These are phyloP conservation scores for Otolemur crassicaudatus DNA, from an alignment of 2,797 vertebrate species.

Conservation along the genomic window DNA sequence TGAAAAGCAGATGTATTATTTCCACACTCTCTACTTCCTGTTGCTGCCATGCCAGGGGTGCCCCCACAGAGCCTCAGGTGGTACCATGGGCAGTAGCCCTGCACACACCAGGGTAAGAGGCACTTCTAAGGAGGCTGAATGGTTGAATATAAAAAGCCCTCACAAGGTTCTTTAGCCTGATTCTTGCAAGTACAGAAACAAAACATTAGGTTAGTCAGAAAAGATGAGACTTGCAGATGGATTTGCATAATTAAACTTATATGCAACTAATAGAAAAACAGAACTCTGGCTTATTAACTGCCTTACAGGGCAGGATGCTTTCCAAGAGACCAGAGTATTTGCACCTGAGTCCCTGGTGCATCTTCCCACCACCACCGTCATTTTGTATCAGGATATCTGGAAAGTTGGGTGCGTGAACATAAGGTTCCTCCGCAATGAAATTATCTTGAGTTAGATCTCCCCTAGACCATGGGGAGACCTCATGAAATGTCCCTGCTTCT, in stretches of 20 bases:
- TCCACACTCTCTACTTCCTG: not conserved
- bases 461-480: not conserved
- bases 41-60: not conserved
- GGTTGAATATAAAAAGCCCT: not conserved
- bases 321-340: not conserved
- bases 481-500: not conserved
- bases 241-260: not conserved
- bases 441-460: not conserved
- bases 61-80: not conserved
- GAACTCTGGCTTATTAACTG: not conserved
- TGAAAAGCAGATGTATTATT: not conserved
- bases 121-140: not conserved
- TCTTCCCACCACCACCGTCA: not conserved
- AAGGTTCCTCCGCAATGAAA: not conserved
- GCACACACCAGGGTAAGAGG: not conserved
- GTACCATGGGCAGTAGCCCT: not conserved
- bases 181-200: not conserved
- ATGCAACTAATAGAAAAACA: not conserved
- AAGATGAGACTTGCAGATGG: not conserved
- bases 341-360: not conserved
- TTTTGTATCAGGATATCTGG: not conserved
- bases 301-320: not conserved
- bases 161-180: not conserved
- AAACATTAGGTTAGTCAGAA: not conserved
- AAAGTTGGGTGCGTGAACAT: not conserved